phyloP scores from a whole-genome alignment of 2,888 invertebrate genomes.

The Cancer borealis region DNA sequence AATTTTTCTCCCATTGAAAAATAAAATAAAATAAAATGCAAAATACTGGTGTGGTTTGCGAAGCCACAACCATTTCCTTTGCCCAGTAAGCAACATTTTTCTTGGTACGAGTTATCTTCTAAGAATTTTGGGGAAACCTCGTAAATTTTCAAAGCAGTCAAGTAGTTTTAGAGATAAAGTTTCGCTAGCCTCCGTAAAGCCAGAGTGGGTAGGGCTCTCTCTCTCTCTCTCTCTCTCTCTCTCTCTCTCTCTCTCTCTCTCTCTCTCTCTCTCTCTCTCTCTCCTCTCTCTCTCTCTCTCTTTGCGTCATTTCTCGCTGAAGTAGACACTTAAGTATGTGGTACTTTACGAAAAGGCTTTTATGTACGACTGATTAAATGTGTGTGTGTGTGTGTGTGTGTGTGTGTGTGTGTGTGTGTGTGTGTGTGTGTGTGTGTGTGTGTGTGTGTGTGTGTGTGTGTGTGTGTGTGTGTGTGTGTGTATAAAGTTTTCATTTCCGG shows the following conservation, averaged over 20 bases:
- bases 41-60: not conserved
- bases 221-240: conserved; percentile 20
- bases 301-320: too few species aligned
- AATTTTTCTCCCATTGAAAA: not conserved
- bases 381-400: too few species aligned
- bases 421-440: too few species aligned
- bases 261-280: conserved; percentile 17
- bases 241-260: conserved; percentile 20
- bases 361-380: too few species aligned
- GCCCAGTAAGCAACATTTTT: not conserved
- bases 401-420: too few species aligned
- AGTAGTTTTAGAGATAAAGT: conserved; percentile 12
- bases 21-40: too few species aligned
- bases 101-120: not conserved
- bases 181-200: not conserved
- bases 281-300: not conserved
- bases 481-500: not conserved
- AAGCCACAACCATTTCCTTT: not conserved
- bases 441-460: too few species aligned
- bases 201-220: not conserved
- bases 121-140: not conserved
- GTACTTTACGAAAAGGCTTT: too few species aligned
- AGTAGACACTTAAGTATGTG: too few species aligned
- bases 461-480: too few species aligned
- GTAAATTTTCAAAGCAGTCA: not conserved